Conservation (phyloP, 2,797 vertebrate species). For the Arnoldichthys spilopterus region DNA sequence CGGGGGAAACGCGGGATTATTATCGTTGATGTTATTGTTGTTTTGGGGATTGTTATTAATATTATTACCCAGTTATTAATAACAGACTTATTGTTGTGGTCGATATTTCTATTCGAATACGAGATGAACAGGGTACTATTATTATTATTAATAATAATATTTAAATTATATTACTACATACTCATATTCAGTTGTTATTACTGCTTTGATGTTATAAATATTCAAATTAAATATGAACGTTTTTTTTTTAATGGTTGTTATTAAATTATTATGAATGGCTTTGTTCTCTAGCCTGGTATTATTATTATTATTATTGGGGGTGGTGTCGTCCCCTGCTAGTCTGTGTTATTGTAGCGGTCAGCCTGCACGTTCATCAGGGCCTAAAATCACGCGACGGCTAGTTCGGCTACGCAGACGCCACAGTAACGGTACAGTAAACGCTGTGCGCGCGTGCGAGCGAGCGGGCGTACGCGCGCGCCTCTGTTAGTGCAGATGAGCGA, state of each 20-base stretch:
- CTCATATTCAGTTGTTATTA: background rate
- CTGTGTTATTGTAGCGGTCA: background rate
- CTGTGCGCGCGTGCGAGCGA: too few species aligned
- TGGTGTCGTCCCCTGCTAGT: background rate
- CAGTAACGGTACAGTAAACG: constrained; percentile 36
- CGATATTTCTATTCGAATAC: too few species aligned
- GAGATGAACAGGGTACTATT: background rate
- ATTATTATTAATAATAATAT: background rate
- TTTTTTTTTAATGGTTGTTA: too few species aligned
- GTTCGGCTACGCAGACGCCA: background rate
- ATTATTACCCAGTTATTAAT: background rate
- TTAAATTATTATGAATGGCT: background rate
- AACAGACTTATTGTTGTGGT: background rate
- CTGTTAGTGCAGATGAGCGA: too few species aligned
- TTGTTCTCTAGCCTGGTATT: constrained; percentile 1
- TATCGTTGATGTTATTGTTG: constrained; percentile 32
- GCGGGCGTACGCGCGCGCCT: constrained; percentile 56
- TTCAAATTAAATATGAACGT: too few species aligned
- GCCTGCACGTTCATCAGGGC: background rate
- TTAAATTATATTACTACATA: background rate
- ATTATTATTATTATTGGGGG: constrained; percentile 31
- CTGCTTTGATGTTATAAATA: background rate
- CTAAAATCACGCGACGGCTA: constrained; percentile 1
- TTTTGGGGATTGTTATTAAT: constrained; percentile 25
- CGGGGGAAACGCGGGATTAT: constrained; percentile 18